phyloP scores from a whole-genome alignment of 2,888 invertebrate species.

The Tenthredo scrophulariae region DNA sequence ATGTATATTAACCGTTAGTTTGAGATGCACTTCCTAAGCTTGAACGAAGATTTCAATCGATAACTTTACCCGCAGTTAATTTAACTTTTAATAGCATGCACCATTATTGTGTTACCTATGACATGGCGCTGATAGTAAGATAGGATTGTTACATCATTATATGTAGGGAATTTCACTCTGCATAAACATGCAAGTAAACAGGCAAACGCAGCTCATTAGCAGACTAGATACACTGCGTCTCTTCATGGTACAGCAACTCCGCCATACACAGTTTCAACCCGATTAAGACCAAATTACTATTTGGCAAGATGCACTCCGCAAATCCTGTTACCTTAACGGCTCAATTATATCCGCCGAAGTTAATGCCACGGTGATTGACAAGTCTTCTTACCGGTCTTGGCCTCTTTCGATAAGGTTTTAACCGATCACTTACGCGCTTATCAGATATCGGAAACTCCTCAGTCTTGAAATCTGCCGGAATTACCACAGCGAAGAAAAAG shows the following conservation, averaged over 20 bases:
- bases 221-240: neutral
- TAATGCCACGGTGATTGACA: slow-evolving; percentile 55
- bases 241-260: neutral
- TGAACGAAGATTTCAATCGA: slow-evolving; percentile 3
- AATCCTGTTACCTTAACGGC: neutral
- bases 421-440: slow-evolving; percentile 35
- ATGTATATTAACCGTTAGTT: neutral
- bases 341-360: neutral
- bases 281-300: slow-evolving; percentile 12
- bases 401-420: neutral
- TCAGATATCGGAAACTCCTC: slow-evolving; percentile 73
- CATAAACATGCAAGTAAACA: slow-evolving; percentile 10
- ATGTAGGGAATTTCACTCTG: neutral
- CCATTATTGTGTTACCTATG: neutral
- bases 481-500: neutral
- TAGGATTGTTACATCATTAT: neutral
- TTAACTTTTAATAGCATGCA: slow-evolving; percentile 22
- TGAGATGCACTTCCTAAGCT: slow-evolving; percentile 10
- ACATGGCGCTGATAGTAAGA: neutral
- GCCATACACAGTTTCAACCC: neutral
- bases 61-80: slow-evolving; percentile 28
- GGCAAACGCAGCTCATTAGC: slow-evolving; percentile 9
- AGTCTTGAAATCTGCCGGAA: slow-evolving; percentile 67
- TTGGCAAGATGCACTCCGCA: slow-evolving; percentile 2
- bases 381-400: slow-evolving; percentile 52